phyloP scores from a whole-genome alignment of 2,797 vertebrate genomes.

The Corythornis leucogaster region DNA sequence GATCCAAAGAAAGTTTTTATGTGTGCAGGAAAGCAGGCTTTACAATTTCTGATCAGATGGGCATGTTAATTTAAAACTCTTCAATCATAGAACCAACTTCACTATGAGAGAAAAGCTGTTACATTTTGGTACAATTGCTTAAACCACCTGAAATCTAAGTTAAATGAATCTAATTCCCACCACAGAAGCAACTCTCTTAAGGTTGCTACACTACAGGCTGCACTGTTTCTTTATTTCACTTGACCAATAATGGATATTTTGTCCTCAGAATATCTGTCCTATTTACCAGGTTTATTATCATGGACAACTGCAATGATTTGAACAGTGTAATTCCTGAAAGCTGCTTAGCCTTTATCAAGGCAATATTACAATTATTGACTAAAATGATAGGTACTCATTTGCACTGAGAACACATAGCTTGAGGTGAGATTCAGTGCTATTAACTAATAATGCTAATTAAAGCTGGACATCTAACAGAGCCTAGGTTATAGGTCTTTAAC shows the following conservation, averaged over 20 bases:
- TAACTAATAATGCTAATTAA: background rate
- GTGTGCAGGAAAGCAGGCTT: background rate
- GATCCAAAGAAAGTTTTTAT: background rate
- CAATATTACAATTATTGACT: background rate
- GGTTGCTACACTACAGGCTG: fast-evolving
- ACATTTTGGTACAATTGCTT: background rate
- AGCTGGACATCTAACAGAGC: background rate
- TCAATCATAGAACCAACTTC: background rate
- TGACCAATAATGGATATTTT: background rate
- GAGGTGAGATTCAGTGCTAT: background rate
- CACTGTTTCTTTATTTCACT: background rate
- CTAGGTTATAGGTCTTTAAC: background rate
- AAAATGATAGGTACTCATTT: background rate
- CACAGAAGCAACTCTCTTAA: background rate
- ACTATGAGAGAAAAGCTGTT: background rate
- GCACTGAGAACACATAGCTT: background rate
- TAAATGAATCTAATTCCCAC: background rate
- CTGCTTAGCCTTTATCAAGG: background rate
- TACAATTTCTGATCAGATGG: background rate
- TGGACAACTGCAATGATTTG: background rate
- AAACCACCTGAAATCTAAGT: background rate
- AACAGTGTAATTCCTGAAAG: background rate
- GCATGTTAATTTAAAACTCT: background rate
- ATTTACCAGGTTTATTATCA: background rate
- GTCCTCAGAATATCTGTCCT: background rate